phyloP scores from a whole-genome alignment of 1,140 invertebrate genomes.

The Capitella teleta region DNA sequence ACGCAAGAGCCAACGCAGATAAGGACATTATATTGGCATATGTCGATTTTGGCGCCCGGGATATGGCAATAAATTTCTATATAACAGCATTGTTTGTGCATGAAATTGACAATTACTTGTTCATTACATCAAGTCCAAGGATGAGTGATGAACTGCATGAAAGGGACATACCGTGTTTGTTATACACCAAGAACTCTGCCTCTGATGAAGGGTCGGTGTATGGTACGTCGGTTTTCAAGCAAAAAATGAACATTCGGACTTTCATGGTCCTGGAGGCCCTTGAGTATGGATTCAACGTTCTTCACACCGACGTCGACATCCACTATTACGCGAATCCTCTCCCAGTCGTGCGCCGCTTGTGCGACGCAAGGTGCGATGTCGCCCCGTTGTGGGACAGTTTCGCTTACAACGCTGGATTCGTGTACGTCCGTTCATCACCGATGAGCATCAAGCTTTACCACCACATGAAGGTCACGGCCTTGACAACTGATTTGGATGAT shows the following conservation, averaged over 20 bases:
- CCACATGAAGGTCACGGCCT: conserved; percentile 1
- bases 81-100: too few relatives aligned
- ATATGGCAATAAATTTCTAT: too few relatives aligned
- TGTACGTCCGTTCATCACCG: conserved; percentile 5
- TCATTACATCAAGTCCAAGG: too few relatives aligned
- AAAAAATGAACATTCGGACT: conserved; percentile 13
- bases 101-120: too few relatives aligned
- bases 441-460: not conserved
- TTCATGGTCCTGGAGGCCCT: conserved; percentile 10
- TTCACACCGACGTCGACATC: conserved; percentile 12
- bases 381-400: conserved; percentile 7
- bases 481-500: not conserved
- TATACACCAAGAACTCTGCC: too few relatives aligned
- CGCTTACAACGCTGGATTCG: conserved; percentile 12
- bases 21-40: too few relatives aligned
- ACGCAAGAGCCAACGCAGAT: too few relatives aligned
- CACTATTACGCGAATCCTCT: conserved; percentile 8
- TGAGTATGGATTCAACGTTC: conserved; percentile 7
- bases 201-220: too few relatives aligned
- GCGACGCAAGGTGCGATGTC: not conserved
- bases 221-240: conserved; percentile 5
- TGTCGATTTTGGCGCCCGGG: too few relatives aligned
- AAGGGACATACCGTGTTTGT: too few relatives aligned
- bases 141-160: too few relatives aligned
- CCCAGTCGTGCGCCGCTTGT: not conserved